phyloP scores from a whole-genome alignment of 2,797 vertebrate species.

The Cuniculus paca region DNA sequence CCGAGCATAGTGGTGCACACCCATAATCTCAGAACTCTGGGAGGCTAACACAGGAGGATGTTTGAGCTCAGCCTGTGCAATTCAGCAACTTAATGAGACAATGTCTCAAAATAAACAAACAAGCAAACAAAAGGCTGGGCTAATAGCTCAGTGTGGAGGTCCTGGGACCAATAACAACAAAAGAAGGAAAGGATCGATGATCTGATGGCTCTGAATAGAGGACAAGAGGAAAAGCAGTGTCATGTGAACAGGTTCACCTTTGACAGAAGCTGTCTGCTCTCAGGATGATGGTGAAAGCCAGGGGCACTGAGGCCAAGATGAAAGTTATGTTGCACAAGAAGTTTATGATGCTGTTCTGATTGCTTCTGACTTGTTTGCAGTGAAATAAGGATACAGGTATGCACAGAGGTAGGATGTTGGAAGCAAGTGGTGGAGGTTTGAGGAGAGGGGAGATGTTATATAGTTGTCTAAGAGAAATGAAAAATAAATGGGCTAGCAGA shows the following conservation, averaged over 20 bases:
- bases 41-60: neutral
- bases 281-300: neutral
- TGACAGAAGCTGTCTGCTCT: neutral
- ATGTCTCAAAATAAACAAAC: neutral
- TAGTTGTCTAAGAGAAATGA: neutral
- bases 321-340: neutral
- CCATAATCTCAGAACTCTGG: neutral
- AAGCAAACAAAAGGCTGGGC: accelerated
- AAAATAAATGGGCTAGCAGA: neutral
- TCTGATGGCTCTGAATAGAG: neutral
- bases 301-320: neutral
- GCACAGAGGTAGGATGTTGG: neutral
- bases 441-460: neutral
- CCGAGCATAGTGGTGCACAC: neutral
- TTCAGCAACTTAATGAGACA: neutral
- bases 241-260: neutral
- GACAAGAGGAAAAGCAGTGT: neutral
- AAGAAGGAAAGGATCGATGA: neutral
- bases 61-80: neutral
- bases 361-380: neutral
- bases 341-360: neutral
- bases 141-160: neutral
- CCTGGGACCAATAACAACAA: neutral
- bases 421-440: neutral
- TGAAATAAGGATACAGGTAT: neutral